Evolutionary conservation across 2,113 vertebrate species (phyloP).

Genomic region (Rhinichthys klamathensis): DNA sequence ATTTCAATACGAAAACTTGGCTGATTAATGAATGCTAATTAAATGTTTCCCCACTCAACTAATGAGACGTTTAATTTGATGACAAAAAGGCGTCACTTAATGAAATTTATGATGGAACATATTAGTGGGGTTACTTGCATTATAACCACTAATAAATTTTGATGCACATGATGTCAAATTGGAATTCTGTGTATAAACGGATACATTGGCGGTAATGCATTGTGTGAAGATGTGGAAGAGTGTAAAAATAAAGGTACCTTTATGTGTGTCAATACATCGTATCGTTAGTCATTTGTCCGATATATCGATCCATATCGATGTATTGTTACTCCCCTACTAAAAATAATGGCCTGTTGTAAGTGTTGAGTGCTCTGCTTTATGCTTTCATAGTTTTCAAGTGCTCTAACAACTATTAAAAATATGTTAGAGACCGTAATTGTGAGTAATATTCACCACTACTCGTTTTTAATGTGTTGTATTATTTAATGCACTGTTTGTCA

Average conservation of each 20-base stretch:
- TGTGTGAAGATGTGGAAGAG: no score
- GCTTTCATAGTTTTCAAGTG: background rate
- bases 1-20: constrained; percentile 49
- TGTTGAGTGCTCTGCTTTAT: background rate
- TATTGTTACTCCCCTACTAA: no score
- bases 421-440: background rate
- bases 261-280: no score
- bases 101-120: constrained; percentile 47
- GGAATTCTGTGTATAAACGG: background rate
- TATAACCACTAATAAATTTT: constrained; percentile 17
- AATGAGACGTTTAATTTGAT: constrained; percentile 50
- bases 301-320: no score
- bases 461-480: constrained; percentile 12
- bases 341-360: background rate
- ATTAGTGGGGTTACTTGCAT: constrained; percentile 38
- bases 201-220: no score
- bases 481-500: background rate
- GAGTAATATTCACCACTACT: background rate
- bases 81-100: constrained; percentile 30
- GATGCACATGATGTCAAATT: constrained; percentile 10
- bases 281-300: no score
- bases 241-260: no score
- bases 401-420: background rate
- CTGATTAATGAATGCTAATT: constrained; percentile 49
- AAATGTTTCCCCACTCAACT: constrained; percentile 38